Base-by-base conservation (phyloP, 2,888 invertebrate species). In the Pammene aurita region DNA sequence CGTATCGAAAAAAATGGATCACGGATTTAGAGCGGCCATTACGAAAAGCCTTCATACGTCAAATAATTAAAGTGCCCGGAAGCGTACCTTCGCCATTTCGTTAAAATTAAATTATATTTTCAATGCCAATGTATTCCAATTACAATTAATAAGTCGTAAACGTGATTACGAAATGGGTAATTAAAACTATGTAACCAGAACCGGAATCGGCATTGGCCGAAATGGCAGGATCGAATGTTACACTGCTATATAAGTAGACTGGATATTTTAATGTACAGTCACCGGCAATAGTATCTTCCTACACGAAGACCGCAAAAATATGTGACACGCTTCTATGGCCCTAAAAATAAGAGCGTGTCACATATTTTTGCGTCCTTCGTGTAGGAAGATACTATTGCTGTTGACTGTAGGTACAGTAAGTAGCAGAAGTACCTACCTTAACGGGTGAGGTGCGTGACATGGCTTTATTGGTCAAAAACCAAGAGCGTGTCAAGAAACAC, bases 21-120 rank as follows among this genome's bases (percentile, higher is more conserved):
- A 60, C 65, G 58, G 64, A 64, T 65, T 69, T 60, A 46, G 64
- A 65, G 60, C 38, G 65, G 58, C n/a, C 65, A 54, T 52, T 68
- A 52, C 42, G 54, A 64, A 64, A 60, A 69, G 60, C 69, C 69
- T 69, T 69, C 69, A 65, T 26, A 55, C 58, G 69, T 65, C 46
- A 41, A 52, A 67, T 54, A 64, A 69, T 58, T 69, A 69, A 26
- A 64, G 35, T 41, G 68, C 56, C 38, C 64, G 69, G 69, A 69
- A 69, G 54, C 46, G 44, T 10, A 38, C 54, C 46, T 65, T 62
- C 44, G 63, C 67, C 42, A 68, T 68, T 69, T 69, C 63, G 63
- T 63, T 65, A 38, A 52, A 69, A 69, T 69, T 64, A 60, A 63
- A 68, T 64, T 50, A 68, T 46, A 41, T 48, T 54, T 58, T 65